Evolutionary conservation across 2,113 vertebrate genomes (phyloP), one percentile per base, ranked within the genome.

Genomic region (Elachura formosa): DNA sequence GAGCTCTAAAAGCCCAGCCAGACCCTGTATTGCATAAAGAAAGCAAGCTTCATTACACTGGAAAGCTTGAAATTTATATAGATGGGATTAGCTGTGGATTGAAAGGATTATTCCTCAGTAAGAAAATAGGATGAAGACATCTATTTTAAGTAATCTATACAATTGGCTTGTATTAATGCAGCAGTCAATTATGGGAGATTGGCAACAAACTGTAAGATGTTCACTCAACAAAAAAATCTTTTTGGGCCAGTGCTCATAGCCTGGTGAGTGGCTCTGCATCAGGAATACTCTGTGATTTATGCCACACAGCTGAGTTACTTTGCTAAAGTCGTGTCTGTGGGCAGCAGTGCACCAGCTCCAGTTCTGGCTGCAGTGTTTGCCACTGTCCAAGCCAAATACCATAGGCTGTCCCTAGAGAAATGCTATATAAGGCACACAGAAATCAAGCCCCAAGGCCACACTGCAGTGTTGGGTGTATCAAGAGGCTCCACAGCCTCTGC

Each of bases 121-220:
- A 74, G 51, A 86, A 87, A 92, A 88, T 69, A 80, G 59, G 86
- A 90, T 84, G 55, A 90, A 86, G 79, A 41, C 31, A 74, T 40
- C 72, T 93, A 52, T 93, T 93, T 84, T 63, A 88, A 69, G 67
- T 71, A 85, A 46, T 95, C 83, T 76, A 26, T 91, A 56, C 69
- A 91, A 85, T 38, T 88, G 19, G 23, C 5, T 85, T 64, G 20
- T 58, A 79, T 73, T 87, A 79, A 38, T 83, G 58, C 10, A 83
- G 54, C 36, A 62, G 31, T 36, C 51, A 71, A 12, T 84, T 68
- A 34, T 19, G 69, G 31, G 51, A 76, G 10, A 68, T 55, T 25
- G 61, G 9, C 41, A 76, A 20, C 31, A 79, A 94, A 29, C 14
- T 58, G 22, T 36, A 56, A 49, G n/a, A 46, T 46, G 26, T 34